phyloP scores from a whole-genome alignment of 2,888 invertebrate species.

The Linnaemya tessellans region DNA sequence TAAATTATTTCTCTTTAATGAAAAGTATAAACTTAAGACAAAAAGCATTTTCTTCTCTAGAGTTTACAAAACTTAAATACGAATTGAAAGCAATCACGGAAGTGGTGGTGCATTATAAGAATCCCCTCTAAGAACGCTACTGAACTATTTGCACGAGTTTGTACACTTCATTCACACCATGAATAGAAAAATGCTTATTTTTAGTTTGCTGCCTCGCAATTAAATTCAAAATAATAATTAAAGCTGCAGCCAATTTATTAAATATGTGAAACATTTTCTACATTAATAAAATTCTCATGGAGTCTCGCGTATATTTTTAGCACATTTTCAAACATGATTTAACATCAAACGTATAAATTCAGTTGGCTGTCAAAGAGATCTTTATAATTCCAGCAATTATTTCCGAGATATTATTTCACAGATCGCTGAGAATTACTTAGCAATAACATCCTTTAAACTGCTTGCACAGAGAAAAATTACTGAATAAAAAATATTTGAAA shows the following conservation, averaged over 20 bases:
- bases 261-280: not conserved
- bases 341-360: slow-evolving; percentile 44
- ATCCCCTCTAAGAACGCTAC: not conserved
- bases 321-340: slow-evolving; percentile 27
- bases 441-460: slow-evolving; percentile 17
- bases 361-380: slow-evolving; percentile 6
- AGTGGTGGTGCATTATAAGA: not conserved
- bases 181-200: not conserved
- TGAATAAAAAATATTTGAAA: slow-evolving; percentile 22
- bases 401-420: slow-evolving; percentile 30
- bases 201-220: slow-evolving; percentile 5
- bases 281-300: not conserved
- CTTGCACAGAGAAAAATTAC: slow-evolving; percentile 1
- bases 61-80: no score
- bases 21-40: no score
- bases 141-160: not conserved
- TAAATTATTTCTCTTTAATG: no score
- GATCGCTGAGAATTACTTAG: slow-evolving; percentile 22
- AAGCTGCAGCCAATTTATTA: slow-evolving; percentile 22
- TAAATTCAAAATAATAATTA: not conserved
- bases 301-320: slow-evolving; percentile 25
- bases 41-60: no score
- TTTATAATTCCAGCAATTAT: slow-evolving; percentile 44
- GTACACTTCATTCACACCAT: not conserved
- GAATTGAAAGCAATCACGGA: no score